Evolutionary conservation across 2,888 invertebrate species (phyloP), one percentile per base, ranked within the genome.

Genomic region (Antheraea yamamai): DNA sequence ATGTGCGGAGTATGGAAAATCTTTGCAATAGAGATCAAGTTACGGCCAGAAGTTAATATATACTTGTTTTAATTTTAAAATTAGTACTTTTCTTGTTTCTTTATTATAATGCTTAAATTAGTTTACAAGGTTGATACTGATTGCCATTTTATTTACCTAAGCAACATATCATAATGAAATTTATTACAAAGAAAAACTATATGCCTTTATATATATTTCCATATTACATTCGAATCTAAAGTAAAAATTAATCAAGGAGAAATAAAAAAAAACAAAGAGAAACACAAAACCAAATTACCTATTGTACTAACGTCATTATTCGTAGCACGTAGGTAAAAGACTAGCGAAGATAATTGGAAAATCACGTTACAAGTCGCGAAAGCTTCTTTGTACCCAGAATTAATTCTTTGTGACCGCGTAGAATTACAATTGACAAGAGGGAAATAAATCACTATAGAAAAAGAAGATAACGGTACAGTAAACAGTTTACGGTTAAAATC

Each of bases 201-300:
- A n/a, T n/a, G n/a, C n/a, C n/a, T n/a, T n/a, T n/a, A n/a, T n/a
- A n/a, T n/a, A n/a, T n/a, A n/a, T n/a, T n/a, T n/a, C n/a, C n/a
- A 52, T 16, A 2, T 52, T 2, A 16, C 2, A 52, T 8, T 55
- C 6, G 55, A 7, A 55, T 18, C n/a, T 20, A 16, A 30, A 66
- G 30, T 26, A 7, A 70, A 70, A 70, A 70, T 16, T 0, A 14
- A 20, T 10, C 4, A 23, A 20, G 8, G 12, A 70, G 35, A 39
- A 68, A 70, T 39, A 8, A 16, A 23, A 16, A 23, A 35, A 7
- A 68, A 68, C 18, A 68, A 68, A 68, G 68, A 68, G 70, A 39
- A 39, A 70, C 35, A 26, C 39, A 70, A 39, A 39, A 70, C 70
- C 39, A 70, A 70, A 70, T 70, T 70, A 70, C 70, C 70, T 70